These are phyloP conservation scores for Psilanteris sp. DNA, from an alignment of 1,140 invertebrate genomes.

Conservation along the genomic window DNA sequence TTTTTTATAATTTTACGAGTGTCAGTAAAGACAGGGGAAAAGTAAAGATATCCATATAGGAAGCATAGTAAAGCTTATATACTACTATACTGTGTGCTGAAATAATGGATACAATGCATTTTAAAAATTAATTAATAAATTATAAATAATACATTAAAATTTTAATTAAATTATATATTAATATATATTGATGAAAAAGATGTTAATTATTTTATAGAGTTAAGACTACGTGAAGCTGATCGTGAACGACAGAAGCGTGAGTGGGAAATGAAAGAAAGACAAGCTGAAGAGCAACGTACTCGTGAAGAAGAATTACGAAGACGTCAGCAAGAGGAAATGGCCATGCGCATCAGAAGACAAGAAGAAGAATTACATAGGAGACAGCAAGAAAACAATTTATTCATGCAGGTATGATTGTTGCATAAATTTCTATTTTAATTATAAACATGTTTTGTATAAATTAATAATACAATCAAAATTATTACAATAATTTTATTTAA, in stretches of 20 bases:
- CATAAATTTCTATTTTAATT: too few species aligned
- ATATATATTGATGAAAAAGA: too few species aligned
- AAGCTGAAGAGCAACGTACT: conserved; percentile 89
- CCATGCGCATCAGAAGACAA: conserved; percentile 86
- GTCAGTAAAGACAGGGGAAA: conserved; percentile 26
- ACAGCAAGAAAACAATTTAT: conserved; percentile 90
- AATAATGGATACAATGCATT: conserved; percentile 20
- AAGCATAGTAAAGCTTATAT: conserved; percentile 25
- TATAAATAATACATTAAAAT: too few species aligned
- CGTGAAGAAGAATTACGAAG: conserved; percentile 86
- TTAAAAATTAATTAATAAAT: background rate
- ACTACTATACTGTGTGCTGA: conserved; percentile 21
- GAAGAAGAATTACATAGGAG: conserved; percentile 90
- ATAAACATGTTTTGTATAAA: too few species aligned
- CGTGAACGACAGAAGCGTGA: conserved; percentile 91
- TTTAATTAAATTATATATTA: too few species aligned
- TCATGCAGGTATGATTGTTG: conserved; percentile 90
- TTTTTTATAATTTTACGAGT: conserved; percentile 28
- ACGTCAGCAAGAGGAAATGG: conserved; percentile 87
- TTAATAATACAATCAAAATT: too few species aligned
- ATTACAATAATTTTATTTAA: too few species aligned
- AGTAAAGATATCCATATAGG: conserved; percentile 34
- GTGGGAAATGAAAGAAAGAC: conserved; percentile 92
- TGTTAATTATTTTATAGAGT: too few species aligned
- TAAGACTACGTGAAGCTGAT: conserved; percentile 91